Base-by-base conservation (phyloP, 1,140 invertebrate species). In the Hyles vespertilio region DNA sequence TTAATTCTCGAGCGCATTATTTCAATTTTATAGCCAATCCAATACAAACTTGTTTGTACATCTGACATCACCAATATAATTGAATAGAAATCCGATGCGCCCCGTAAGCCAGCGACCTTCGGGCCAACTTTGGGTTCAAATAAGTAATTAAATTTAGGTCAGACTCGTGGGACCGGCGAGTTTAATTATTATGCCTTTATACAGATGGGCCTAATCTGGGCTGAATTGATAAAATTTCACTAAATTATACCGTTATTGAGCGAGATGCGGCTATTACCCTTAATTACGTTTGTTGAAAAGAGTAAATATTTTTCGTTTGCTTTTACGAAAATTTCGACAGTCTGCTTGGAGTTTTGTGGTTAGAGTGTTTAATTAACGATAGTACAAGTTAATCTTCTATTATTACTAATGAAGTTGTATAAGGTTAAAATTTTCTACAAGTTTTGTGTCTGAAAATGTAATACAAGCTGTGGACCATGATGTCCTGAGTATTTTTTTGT, bases 121-220 rank as follows among this genome's bases (percentile, higher is more conserved):
- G 33, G 50, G 9, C 9, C 22, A 50, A 49, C 55, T 60, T 57
- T 49, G 69, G 68, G 68, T 74, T 40, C 74, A 70, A 77, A 74
- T 72, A 74, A 69, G 67, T 72, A 74, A 77, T 70, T 74, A 66
- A 71, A 73, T 74, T 69, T 69, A 71, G 69, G 64, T 52, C 63
- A 12, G 43, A 48, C 69, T 57, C 69, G 7, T 3, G 62, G 69
- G 74, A 65, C 55, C 54, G 59, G 50, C 56, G 22, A 22, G 62
- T 67, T 73, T 71, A 69, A 74, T 66, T 67, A 67, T 69, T 65
- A 67, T 65, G 62, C 70, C 58, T 65, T 49, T 51, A 67, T 61
- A 56, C 59, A 51, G 59, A 61, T 56, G 36, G 1, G 36, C 56
- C 49, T 68, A 67, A 67, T 69, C 32, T 34, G 32, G 7, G 50